These are phyloP conservation scores for Mormyrops attenuatus DNA, from an alignment of 2,797 vertebrate genomes.

Conservation along the genomic window DNA sequence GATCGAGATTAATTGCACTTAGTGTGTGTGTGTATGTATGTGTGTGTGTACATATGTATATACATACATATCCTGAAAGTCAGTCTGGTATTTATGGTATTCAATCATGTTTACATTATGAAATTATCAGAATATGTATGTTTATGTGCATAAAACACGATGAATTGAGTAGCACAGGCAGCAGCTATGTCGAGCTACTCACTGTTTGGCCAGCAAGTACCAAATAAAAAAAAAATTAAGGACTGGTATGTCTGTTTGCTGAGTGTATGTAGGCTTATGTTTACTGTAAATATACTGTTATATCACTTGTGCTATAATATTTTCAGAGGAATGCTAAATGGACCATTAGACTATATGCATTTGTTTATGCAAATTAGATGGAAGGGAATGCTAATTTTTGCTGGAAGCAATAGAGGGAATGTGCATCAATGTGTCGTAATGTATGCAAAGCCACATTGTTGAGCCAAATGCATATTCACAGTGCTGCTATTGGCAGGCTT, in stretches of 20 bases:
- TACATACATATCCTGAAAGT: not conserved
- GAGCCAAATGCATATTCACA: slow-evolving; percentile 9
- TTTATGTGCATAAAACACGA: not conserved
- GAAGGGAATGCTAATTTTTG: not conserved
- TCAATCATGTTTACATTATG: not conserved
- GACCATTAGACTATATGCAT: slow-evolving; percentile 1
- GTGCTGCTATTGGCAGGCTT: not conserved
- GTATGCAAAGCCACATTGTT: not conserved
- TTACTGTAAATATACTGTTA: not conserved
- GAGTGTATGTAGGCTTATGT: not conserved
- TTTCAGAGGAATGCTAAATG: not conserved
- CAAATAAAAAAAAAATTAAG: not conserved
- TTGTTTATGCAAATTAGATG: slow-evolving; percentile 8
- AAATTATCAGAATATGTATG: not conserved
- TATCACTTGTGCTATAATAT: not conserved
- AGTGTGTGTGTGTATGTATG: not conserved
- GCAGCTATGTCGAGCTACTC: not conserved
- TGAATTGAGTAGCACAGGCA: not conserved
- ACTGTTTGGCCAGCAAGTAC: not conserved
- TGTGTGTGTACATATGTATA: not conserved
- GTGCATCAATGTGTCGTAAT: not conserved
- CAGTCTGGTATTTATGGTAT: not conserved
- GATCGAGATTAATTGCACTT: not conserved
- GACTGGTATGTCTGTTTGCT: not conserved
- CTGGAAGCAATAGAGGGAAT: not conserved